These are phyloP conservation scores for Heterodera schachtii DNA, from an alignment of 1,140 invertebrate genomes.

Conservation along the genomic window DNA sequence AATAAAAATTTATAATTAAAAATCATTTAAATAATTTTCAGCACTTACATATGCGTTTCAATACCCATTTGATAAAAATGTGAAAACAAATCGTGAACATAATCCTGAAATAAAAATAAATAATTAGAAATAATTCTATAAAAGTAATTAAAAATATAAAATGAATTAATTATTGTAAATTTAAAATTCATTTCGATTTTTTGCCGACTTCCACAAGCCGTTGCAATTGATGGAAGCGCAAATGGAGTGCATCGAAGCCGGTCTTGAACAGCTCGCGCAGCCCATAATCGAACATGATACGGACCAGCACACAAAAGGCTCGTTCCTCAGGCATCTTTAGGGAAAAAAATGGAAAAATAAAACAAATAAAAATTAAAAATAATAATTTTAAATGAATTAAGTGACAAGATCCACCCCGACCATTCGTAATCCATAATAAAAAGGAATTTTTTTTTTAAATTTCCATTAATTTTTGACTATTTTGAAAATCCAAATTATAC, in stretches of 20 bases:
- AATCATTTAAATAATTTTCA: not conserved
- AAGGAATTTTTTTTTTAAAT: no score
- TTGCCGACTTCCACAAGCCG: conserved; percentile 80
- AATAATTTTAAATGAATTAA: no score
- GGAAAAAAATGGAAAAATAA: conserved; percentile 25
- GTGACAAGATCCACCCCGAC: no score
- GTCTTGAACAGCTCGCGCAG: conserved; percentile 91
- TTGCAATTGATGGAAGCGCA: conserved; percentile 94
- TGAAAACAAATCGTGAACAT: conserved; percentile 82
- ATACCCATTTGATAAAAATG: conserved; percentile 89
- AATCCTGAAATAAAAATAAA: conserved; percentile 73
- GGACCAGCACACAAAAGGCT: conserved; percentile 92
- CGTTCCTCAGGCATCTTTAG: conserved; percentile 97
- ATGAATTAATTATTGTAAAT: not conserved
- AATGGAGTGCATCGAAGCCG: conserved; percentile 90
- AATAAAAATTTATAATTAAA: no score
- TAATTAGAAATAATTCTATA: conserved; percentile 15
- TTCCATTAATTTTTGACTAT: no score
- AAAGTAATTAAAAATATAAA: conserved; percentile 17
- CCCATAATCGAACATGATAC: conserved; percentile 94
- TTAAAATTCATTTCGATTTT: no score
- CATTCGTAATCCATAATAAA: no score
- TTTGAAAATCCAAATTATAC: no score
- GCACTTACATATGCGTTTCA: conserved; percentile 90
- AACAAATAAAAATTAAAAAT: not conserved